phyloP scores from a whole-genome alignment of 2,888 invertebrate genomes.

The Lamproptera curius region DNA sequence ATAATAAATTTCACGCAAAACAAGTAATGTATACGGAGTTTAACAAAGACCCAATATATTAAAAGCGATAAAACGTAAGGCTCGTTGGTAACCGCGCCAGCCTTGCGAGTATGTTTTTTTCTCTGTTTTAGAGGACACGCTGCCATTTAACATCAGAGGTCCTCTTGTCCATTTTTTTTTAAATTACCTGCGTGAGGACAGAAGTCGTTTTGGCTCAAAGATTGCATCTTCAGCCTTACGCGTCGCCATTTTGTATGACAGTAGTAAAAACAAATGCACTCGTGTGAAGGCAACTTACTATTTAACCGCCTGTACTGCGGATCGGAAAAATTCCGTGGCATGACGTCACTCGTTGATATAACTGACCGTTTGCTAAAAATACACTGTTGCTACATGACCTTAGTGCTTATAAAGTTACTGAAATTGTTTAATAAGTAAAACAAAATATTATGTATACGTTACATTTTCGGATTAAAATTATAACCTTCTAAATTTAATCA shows the following conservation, averaged over 20 bases:
- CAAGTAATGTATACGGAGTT: no score
- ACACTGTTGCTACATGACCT: not conserved
- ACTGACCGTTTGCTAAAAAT: constrained; percentile 8
- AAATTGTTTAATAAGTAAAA: no score
- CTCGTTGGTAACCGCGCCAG: constrained; percentile 42
- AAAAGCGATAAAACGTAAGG: no score
- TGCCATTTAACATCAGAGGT: constrained; percentile 58
- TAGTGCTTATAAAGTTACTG: no score
- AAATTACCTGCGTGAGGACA: constrained; percentile 26
- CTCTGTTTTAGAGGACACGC: constrained; percentile 52
- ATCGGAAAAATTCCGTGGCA: constrained; percentile 10
- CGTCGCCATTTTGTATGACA: constrained; percentile 18
- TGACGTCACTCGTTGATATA: constrained; percentile 14
- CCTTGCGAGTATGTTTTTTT: constrained; percentile 48
- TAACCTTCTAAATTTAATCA: no score
- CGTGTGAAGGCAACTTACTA: constrained; percentile 17
- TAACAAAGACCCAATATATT: no score
- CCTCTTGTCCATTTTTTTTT: constrained; percentile 43
- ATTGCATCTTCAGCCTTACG: constrained; percentile 21
- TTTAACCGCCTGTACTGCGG: constrained; percentile 17
- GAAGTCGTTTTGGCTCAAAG: constrained; percentile 20
- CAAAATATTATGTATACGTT: no score
- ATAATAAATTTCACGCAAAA: no score
- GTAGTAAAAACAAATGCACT: constrained; percentile 17
- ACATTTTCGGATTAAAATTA: no score